Conservation (phyloP, 2,888 invertebrate species). For the Augochlorella aurata region DNA sequence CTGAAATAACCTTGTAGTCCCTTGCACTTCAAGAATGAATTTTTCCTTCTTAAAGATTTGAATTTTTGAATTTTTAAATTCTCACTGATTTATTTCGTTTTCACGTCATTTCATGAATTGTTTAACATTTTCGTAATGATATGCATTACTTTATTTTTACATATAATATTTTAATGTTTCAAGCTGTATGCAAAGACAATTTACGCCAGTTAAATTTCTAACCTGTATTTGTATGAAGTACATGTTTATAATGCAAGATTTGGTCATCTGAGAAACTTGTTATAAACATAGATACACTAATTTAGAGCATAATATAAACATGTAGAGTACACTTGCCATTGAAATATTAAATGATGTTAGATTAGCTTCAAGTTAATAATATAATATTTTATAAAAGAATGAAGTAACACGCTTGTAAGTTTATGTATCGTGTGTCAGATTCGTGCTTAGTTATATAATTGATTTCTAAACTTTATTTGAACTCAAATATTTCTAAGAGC, state of each 20-base stretch:
- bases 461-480: neutral
- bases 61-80: conserved; percentile 82
- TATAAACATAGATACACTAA: conserved; percentile 17
- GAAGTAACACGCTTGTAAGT: neutral
- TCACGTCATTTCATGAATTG: conserved; percentile 31
- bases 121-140: conserved; percentile 26
- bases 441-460: conserved; percentile 44
- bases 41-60: conserved; percentile 68
- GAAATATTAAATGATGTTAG: conserved; percentile 1
- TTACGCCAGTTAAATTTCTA: conserved; percentile 49
- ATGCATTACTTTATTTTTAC: conserved; percentile 9
- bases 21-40: conserved; percentile 7
- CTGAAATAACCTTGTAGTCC: conserved; percentile 5
- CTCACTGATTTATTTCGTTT: conserved; percentile 56
- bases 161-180: neutral
- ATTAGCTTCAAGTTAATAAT: conserved; percentile 10
- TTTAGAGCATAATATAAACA: conserved; percentile 1
- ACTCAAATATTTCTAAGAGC: neutral
- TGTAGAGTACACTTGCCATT: neutral
- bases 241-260: conserved; percentile 40
- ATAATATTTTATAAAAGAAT: conserved; percentile 17
- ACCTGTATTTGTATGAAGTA: conserved; percentile 52
- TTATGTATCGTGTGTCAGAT: conserved; percentile 20
- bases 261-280: conserved; percentile 43
- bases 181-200: conserved; percentile 1